Base-by-base conservation (phyloP, 2,888 invertebrate genomes). In the Himalopsyche anomala region DNA sequence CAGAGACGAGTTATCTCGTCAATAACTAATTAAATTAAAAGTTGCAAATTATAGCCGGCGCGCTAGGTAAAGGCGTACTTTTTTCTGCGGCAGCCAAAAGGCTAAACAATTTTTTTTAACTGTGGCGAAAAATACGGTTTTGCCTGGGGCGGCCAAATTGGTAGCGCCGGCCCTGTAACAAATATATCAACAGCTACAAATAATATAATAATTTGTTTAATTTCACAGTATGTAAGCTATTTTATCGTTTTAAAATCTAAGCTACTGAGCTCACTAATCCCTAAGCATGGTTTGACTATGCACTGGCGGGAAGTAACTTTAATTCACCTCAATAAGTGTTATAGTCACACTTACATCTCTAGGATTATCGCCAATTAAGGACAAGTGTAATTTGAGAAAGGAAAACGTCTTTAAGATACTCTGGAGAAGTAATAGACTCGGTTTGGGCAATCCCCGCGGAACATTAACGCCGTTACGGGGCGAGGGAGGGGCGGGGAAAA, bases 301-400 rank as follows among this genome's bases (percentile, higher is more conserved):
- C 28, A 11, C 45, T 56, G 11, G 19, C 11, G 9, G 19, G 19
- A 19, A 28, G 19, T 19, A 19, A 9, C 62, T 62, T n/a, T 1
- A 62, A 62, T 19, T 62, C 28, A 62, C 6, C 62, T 62, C 28
- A 19, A 62, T 19, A 62, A 62, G 62, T 28, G 62, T 62, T 62
- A 62, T 4, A 62, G 62, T 62, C 19, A 19, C 51, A 62, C 19
- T 19, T 62, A 62, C 19, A 19, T 19, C 28, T 6, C 19, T 5
- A 19, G 62, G 62, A 62, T 62, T 62, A 62, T 62, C 62, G 62
- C 62, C 62, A 62, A 62, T 62, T 62, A 62, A 62, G 62, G 62
- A 62, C 62, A 62, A n/a, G 62, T 28, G 62, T 62, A 62, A 62
- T 62, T 62, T 62, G 62, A 62, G 62, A 19, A 19, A 62, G 19